Base-by-base conservation (phyloP, 1,140 invertebrate species). In the Halyomorpha halys region DNA sequence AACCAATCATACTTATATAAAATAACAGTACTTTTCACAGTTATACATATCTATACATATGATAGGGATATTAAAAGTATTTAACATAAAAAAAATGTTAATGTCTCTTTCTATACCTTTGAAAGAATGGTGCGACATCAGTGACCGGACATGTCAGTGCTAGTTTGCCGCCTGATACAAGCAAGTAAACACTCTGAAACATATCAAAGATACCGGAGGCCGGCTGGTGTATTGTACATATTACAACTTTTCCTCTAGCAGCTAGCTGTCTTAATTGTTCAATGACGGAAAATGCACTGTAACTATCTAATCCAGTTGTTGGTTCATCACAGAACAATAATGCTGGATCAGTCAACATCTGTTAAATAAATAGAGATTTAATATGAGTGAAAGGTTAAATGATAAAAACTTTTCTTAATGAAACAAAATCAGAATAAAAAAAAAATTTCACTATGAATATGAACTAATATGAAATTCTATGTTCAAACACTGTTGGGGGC, bases 311-410 rank as follows among this genome's bases (percentile, higher is more conserved):
- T 0, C 90, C 89, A 0, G 88, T 96, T 0, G 95, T 98, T 5
- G 95, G 94, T 72, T 98, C 96, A 73, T 98, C 96, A 73, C 94
- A 92, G 74, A 98, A 97, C 65, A 98, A 75, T 30, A 98, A 78
- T 3, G 89, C 84, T 0, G 95, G 95, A 78, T 97, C 89, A 14
- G 91, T 96, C 18, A 98, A 72, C 19, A 97, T 77, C 87, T 93
- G 68, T 6, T 74, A 72, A 18, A 60, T 16, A 59, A 59, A 65
- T 27, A 45, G 9, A 49, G 5, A 4, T 49, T 49, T 13, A 49
- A 8, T 49, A 49, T 19, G n/a, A 49, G n/a, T n/a, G n/a, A n/a
- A n/a, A n/a, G n/a, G n/a, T n/a, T n/a, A n/a, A n/a, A n/a, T n/a
- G n/a, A n/a, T n/a, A n/a, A n/a, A n/a, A n/a, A n/a, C n/a, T n/a